Percentiles rank a stretch among this genome's conserved stretches.
Conservation (phyloP, 1,140 invertebrate species). For the Trypoxylus dichotomus region DNA sequence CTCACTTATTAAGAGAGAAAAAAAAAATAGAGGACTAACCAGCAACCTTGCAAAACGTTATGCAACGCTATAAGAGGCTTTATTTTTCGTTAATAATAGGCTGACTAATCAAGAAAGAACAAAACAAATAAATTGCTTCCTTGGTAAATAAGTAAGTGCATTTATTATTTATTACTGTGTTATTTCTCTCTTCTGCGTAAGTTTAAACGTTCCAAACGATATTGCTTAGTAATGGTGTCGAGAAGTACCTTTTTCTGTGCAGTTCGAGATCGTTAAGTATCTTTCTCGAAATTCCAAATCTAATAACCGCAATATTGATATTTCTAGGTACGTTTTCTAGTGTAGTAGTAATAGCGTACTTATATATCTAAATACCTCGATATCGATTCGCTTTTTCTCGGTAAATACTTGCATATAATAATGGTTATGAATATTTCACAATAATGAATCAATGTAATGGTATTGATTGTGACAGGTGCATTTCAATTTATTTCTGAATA, state of each 20-base stretch:
- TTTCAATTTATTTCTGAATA: not conserved
- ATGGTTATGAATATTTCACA: not conserved
- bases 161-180: not conserved
- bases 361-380: not conserved
- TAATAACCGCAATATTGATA: too few relatives aligned
- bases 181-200: not conserved
- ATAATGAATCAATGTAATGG: not conserved
- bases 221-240: too few relatives aligned
- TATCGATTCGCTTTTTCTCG: not conserved
- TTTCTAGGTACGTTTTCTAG: too few relatives aligned
- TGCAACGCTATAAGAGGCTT: not conserved
- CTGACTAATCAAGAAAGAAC: not conserved
- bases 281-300: too few relatives aligned
- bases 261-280: too few relatives aligned
- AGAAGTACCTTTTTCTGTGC: too few relatives aligned
- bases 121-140: not conserved
- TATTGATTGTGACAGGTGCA: not conserved
- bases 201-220: too few relatives aligned
- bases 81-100: not conserved
- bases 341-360: not conserved
- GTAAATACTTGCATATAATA: conserved; percentile 7
- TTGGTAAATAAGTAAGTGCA: not conserved
- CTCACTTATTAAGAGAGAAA: not conserved
- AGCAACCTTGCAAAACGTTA: not conserved
- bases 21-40: not conserved